phyloP scores from a whole-genome alignment of 2,113 vertebrate genomes.

The Eretmochelys imbricata region DNA sequence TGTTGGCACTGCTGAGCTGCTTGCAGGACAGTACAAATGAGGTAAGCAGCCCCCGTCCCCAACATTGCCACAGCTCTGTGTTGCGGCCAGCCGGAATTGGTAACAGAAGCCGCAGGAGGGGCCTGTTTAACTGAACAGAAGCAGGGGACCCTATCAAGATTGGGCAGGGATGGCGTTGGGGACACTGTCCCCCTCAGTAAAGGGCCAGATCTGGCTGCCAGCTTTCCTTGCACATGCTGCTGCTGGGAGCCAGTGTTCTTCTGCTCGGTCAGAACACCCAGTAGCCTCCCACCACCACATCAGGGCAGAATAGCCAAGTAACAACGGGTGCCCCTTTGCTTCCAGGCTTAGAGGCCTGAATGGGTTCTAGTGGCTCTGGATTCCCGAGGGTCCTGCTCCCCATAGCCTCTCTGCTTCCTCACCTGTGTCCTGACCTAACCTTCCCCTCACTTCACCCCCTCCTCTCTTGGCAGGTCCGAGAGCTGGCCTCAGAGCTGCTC shows the following conservation, averaged over 20 bases:
- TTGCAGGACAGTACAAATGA: constrained; percentile 91
- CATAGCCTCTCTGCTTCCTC: not conserved
- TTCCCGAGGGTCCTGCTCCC: not conserved
- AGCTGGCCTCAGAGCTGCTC: constrained; percentile 84
- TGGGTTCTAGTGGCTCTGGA: not conserved
- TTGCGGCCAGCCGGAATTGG: not conserved
- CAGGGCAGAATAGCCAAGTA: not conserved
- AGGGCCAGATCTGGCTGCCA: not conserved
- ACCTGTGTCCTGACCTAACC: accelerated
- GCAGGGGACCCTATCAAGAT: not conserved
- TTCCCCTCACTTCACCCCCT: not conserved
- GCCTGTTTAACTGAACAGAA: no score
- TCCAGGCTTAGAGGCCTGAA: not conserved
- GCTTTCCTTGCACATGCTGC: not conserved
- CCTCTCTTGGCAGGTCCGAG: constrained; percentile 82
- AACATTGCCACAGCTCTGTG: no score
- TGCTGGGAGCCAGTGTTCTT: not conserved
- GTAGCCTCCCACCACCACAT: not conserved
- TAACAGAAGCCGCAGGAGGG: no score
- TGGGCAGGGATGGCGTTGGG: not conserved
- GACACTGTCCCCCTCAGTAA: not conserved
- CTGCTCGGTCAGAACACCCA: no score
- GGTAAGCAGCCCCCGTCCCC: constrained; percentile 64
- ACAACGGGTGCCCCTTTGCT: not conserved
- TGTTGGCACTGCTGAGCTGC: constrained; percentile 84